Base-by-base conservation (phyloP, 92 coral and sea anemone genomes). In the Siderastrea radians region DNA sequence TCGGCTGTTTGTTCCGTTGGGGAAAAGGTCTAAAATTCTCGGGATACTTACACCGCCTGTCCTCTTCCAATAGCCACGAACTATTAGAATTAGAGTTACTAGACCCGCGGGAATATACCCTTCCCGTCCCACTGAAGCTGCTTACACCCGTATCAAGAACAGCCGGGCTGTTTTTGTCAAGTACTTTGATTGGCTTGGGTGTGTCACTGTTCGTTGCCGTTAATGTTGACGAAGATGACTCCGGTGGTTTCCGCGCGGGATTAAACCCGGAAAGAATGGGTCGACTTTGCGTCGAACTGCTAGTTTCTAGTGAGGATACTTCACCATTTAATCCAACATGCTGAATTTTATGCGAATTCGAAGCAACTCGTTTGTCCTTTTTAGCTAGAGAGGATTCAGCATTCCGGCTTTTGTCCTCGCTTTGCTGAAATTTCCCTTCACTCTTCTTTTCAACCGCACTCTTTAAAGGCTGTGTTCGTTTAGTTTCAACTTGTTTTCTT, bases 21-120 rank as follows among this genome's bases (percentile, higher is more conserved):
- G 99, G 98, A 61, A 97, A 97, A 4, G 99, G 99, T 44, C 83
- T 91, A 67, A 97, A 97, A 70, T 97, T 95, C 14, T 90, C 82
- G 49, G 99, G 99, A 78, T 97, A 97, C 1, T 89, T 92, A 53
- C 95, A 97, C 65, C 93, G 85, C 77, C 90, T 91, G 84, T 97
- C 99, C 63, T 96, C 98, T 78, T 95, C 93, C 63, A 96, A 60
- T 68, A 97, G 80, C 95, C 98, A 92, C 1, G 98, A 80, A 62
- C 96, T 94, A 72, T 81, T 86, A 16, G 70, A 14, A 72, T 59
- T 50, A 38, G 67, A 68, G 62, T 76, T 68, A 19, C 17, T 17
- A 45, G 70, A 17, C 49, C 75, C 83, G 51, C 64, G 75, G 59
- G 66, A n/a, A 68, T 58, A 85, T 7, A 65, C 84, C 71, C 87